Evolutionary conservation across 2,113 vertebrate species (phyloP), one percentile per base, ranked within the genome.

Genomic region (Vicugna pacos): DNA sequence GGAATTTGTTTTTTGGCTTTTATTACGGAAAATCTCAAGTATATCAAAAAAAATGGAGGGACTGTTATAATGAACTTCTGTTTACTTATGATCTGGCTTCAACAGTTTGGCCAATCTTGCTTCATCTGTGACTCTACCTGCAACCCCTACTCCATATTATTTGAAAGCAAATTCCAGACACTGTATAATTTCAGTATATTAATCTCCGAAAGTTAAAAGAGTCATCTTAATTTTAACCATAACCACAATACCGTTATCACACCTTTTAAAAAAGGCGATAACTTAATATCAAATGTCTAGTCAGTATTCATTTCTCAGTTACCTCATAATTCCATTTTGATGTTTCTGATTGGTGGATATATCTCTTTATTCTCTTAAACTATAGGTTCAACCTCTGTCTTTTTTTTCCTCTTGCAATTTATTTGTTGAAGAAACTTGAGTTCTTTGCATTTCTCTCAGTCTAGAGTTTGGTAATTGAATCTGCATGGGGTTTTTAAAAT

Each of bases 371-470:
- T 77, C 32, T 79, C 22, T 87, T 91, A 42, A 58, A 70, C 48
- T 91, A 0, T 76, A 64, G 15, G 26, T 87, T 62, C 20, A 86
- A 3, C n/a, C 20, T 79, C 1, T 8, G 20, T 17, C 16, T 38
- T 30, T 54, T 56, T 19, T 50, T 5, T 10, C 30, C 35, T 56
- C 19, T 70, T 64, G 30, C 2, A 77, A 19, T 84, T 94, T 77
- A 64, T 42, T 65, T 92, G 35, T 92, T 77, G 24, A 83, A 92
- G 67, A 65, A 94, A 77, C 30, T 83, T 83, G 54, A 28, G 22
- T 81, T 92, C 89, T 94, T 96, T 95, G 42, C 26, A 76, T 58
- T 89, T 91, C 26, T 26, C 35, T 93, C 56, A 26, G 32, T 89
- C 72, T 70, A 14, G 8, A 76, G 95, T 94, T 94, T 94, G 52